phyloP scores from a whole-genome alignment of 2,113 vertebrate genomes.

The Lophius piscatorius region DNA sequence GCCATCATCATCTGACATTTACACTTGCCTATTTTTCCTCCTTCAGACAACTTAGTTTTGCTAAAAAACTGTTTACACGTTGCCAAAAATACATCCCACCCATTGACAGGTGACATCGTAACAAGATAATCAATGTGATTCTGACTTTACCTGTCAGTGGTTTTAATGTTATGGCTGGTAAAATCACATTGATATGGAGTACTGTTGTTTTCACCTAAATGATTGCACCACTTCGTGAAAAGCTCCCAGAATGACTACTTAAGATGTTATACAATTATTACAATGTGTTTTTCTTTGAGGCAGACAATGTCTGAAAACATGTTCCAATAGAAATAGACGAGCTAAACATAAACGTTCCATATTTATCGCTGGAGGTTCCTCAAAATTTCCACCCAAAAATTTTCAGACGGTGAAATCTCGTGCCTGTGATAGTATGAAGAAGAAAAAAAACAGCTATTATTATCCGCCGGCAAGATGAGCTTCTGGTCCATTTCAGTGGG shows the following conservation, averaged over 20 bases:
- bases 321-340: constrained; percentile 22
- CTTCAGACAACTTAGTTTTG: no score
- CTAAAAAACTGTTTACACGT: no score
- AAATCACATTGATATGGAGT: no score
- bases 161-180: no score
- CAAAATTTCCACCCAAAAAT: constrained; percentile 68
- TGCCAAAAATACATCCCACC: no score
- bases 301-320: constrained; percentile 20
- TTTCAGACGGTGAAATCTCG: constrained; percentile 75
- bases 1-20: no score
- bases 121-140: no score
- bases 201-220: background rate
- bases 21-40: no score
- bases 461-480: constrained; percentile 77
- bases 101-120: no score
- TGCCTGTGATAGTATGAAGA: constrained; percentile 70
- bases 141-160: no score
- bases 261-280: constrained; percentile 1
- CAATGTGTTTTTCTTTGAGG: constrained; percentile 8
- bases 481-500: constrained; percentile 79
- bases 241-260: background rate
- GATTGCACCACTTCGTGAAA: background rate
- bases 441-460: constrained; percentile 82
- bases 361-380: constrained; percentile 46
- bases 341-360: constrained; percentile 61